phyloP scores from a whole-genome alignment of 2,888 invertebrate species.

The Polyploca ridens region DNA sequence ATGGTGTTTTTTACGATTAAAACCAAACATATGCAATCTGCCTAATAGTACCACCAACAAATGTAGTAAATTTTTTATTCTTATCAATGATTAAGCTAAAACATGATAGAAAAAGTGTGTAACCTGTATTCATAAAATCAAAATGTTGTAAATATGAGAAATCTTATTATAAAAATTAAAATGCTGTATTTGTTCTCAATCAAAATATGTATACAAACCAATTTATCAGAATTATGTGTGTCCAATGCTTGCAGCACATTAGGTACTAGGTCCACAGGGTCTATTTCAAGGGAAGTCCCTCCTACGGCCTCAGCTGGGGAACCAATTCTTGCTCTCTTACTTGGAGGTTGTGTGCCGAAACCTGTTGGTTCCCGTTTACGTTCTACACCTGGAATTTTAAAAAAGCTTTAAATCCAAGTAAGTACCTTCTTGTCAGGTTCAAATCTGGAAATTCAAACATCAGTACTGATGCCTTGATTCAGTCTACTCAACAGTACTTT shows the following conservation, averaged over 20 bases:
- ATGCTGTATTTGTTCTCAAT: too few relatives aligned
- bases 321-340: conserved; percentile 72
- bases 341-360: conserved; percentile 83
- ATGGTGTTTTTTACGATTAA: too few relatives aligned
- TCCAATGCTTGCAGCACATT: conserved; percentile 90
- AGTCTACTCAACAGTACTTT: background rate
- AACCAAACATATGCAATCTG: too few relatives aligned
- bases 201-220: conserved; percentile 69
- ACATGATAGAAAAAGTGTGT: too few relatives aligned
- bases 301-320: conserved; percentile 75
- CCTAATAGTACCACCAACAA: too few relatives aligned
- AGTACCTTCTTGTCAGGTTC: too few relatives aligned
- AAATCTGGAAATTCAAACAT: too few relatives aligned
- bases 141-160: too few relatives aligned
- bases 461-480: background rate
- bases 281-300: conserved; percentile 89
- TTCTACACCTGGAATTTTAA: conserved; percentile 77
- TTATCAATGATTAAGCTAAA: too few relatives aligned
- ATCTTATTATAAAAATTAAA: too few relatives aligned
- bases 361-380: conserved; percentile 89
- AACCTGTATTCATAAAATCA: too few relatives aligned
- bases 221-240: conserved; percentile 91
- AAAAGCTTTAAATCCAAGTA: conserved; percentile 13
- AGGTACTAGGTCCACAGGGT: conserved; percentile 90
- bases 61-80: too few relatives aligned